phyloP scores from a whole-genome alignment of 2,888 invertebrate genomes.

The Limnephilus rhombicus region DNA sequence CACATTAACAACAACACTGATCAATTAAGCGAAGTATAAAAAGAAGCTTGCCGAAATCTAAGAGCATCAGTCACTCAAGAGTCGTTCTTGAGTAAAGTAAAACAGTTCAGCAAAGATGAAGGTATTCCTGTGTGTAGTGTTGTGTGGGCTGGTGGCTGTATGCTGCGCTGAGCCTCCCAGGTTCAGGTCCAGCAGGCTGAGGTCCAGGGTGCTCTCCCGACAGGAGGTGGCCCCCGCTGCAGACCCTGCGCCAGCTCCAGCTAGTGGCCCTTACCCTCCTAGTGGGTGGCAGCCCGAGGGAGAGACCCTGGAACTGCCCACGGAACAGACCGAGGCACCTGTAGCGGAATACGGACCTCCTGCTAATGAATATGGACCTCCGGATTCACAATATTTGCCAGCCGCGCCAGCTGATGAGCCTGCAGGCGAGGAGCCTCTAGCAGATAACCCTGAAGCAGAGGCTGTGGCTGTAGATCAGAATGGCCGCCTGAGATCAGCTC shows the following conservation, averaged over 20 bases:
- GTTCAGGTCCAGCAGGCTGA: conserved; percentile 35
- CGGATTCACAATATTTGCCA: conserved; percentile 42
- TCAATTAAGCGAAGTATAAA: conserved; percentile 46
- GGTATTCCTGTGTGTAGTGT: conserved; percentile 46
- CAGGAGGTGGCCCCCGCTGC: conserved; percentile 44
- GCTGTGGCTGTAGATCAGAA: conserved; percentile 34
- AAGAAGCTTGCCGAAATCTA: conserved; percentile 10
- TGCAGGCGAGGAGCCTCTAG: neutral
- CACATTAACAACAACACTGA: neutral
- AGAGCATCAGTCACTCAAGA: conserved; percentile 46
- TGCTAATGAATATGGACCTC: conserved; percentile 50
- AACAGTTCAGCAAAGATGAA: conserved; percentile 56
- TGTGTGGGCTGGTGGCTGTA: conserved; percentile 47
- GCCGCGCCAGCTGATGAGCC: conserved; percentile 15
- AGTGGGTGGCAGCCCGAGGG: conserved; percentile 75
- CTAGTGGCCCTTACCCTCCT: conserved; percentile 66
- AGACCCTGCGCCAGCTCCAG: conserved; percentile 35
- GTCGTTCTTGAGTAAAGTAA: neutral
- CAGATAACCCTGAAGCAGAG: conserved; percentile 41
- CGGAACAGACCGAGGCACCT: conserved; percentile 33
- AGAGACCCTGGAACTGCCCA: conserved; percentile 71
- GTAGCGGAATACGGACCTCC: conserved; percentile 47
- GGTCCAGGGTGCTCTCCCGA: conserved; percentile 37
- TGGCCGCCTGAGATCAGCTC: conserved; percentile 52
- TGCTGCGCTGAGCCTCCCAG: conserved; percentile 54